A percentile compares a stretch with the other conserved stretches of the same genome.
Conservation (phyloP, 2,113 vertebrate species). For the Eublepharis macularius region DNA sequence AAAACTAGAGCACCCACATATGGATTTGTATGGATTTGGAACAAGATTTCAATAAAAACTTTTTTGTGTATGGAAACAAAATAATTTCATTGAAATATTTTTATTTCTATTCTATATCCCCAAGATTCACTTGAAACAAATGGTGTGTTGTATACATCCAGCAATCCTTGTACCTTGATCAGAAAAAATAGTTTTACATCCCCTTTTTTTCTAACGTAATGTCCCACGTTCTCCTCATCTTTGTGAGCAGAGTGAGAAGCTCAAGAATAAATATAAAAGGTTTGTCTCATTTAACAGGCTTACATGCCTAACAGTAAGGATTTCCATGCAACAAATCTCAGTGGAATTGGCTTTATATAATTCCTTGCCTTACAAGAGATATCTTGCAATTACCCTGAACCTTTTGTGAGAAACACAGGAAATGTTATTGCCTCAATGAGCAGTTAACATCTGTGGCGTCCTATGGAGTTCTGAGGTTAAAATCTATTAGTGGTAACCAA, state of each 20-base stretch:
- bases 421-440: constrained; percentile 62
- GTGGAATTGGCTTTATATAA: constrained; percentile 59
- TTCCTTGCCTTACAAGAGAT: constrained; percentile 43
- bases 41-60: not conserved
- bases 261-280: constrained; percentile 36
- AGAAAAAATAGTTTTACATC: constrained; percentile 14
- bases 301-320: constrained; percentile 42
- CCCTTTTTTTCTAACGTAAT: constrained; percentile 29
- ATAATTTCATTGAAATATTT: not conserved
- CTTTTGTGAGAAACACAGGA: constrained; percentile 64
- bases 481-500: constrained; percentile 72
- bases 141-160: not conserved
- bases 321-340: constrained; percentile 25
- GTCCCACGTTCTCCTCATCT: constrained; percentile 1
- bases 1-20: too few relatives aligned
- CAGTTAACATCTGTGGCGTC: constrained; percentile 69
- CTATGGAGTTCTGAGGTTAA: constrained; percentile 69
- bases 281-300: constrained; percentile 45
- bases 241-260: constrained; percentile 14
- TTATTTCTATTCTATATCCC: not conserved
- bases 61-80: too few relatives aligned
- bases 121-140: not conserved
- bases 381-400: constrained; percentile 49
- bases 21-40: not conserved
- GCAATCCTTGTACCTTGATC: not conserved